phyloP scores from a whole-genome alignment of 2,888 invertebrate species.

The Leptodirus hochenwartii region DNA sequence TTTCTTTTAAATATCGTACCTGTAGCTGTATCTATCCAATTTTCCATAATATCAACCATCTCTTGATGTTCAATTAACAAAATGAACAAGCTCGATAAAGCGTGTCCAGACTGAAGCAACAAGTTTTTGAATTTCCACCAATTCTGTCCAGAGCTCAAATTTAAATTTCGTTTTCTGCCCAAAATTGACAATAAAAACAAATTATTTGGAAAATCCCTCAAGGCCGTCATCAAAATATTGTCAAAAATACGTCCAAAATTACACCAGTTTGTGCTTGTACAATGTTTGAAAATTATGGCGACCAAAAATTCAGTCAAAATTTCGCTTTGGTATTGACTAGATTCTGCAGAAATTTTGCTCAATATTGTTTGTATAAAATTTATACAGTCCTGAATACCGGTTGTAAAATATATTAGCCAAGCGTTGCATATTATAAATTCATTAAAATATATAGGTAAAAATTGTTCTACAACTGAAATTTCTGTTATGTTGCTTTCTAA shows the following conservation, averaged over 20 bases:
- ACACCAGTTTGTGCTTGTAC: constrained; percentile 18
- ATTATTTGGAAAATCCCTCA: constrained; percentile 38
- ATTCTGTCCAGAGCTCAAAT: constrained; percentile 25
- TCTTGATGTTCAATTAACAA: constrained; percentile 26
- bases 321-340: constrained; percentile 23
- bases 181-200: constrained; percentile 33
- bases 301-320: constrained; percentile 27
- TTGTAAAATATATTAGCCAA: not conserved
- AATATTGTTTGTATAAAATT: not conserved
- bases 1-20: constrained; percentile 21
- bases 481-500: too few relatives aligned
- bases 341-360: not conserved
- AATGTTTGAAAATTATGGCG: constrained; percentile 23
- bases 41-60: constrained; percentile 18
- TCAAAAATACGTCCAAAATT: constrained; percentile 26
- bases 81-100: constrained; percentile 29
- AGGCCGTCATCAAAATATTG: constrained; percentile 24
- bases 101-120: constrained; percentile 26
- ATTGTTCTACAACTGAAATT: too few relatives aligned
- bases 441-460: too few relatives aligned
- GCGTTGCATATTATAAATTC: constrained; percentile 2
- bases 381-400: not conserved
- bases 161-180: constrained; percentile 26
- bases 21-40: constrained; percentile 20
- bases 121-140: constrained; percentile 35